Evolutionary conservation across 2,113 vertebrate species (phyloP), one percentile per base, ranked within the genome.

Genomic region (Ardeotis arabs): DNA sequence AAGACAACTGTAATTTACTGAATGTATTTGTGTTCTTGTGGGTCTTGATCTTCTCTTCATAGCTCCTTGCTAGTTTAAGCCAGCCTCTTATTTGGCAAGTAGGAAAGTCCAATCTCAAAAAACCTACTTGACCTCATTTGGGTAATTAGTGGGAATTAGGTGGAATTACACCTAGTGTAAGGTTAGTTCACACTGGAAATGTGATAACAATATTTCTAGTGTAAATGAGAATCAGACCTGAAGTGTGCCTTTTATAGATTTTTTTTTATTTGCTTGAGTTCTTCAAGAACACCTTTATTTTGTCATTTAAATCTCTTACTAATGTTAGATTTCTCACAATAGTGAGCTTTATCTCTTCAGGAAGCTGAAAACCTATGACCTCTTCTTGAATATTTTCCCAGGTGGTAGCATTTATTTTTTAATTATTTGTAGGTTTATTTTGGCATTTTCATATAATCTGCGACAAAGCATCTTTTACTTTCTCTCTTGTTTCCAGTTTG

Each of bases 301-400:
- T 78, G 84, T 39, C 28, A 96, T 96, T 92, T 90, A 86, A 81
- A 84, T 89, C 49, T 91, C 29, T 59, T 63, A 63, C 17, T 84
- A 79, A 77, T 88, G 44, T 84, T 88, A 89, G 45, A 84, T 83
- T 96, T 92, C 83, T 64, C 93, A 93, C 49, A 86, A 81, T 27
- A 87, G 64, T 68, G 33, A 92, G 49, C 12, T 94, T 90, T 70
- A 74, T 88, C n/a, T 79, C 76, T 94, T 93, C 70, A 83, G 72
- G 72, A 87, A 88, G 50, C 62, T 67, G 41, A 93, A 92, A 91
- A 90, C 19, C 59, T 86, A 68, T 86, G 62, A 93, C 62, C 60
- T 76, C 75, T 70, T 89, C 77, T 88, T 95, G n/a, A 94, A 72
- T 70, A 74, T 88, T 93, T 94, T 95, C 72, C 86, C 70, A 77